Evolutionary conservation across 1,140 invertebrate species (phyloP).

Genomic region (Drosophila jambulina): DNA sequence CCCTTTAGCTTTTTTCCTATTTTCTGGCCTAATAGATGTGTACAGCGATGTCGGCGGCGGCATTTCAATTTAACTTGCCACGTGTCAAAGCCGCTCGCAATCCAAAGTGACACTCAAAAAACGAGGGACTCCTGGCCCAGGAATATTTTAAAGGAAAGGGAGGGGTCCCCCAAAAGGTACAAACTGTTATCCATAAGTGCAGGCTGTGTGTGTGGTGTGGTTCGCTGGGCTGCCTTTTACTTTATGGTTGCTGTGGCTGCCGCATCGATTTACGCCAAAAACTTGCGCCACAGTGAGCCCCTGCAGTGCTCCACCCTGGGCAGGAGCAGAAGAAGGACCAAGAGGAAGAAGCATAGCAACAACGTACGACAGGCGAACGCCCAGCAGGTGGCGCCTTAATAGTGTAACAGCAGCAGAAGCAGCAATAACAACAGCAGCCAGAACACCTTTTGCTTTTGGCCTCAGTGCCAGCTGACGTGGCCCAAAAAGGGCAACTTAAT

Average conservation of each 20-base stretch:
- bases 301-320: constrained; percentile 33
- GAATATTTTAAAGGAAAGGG: neutral
- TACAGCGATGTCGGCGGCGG: constrained; percentile 73
- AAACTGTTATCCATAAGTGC: constrained; percentile 18
- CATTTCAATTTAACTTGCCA: constrained; percentile 81
- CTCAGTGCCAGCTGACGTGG: constrained; percentile 65
- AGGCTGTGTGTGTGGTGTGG: constrained; percentile 6
- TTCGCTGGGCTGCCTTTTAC: constrained; percentile 42
- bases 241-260: constrained; percentile 77
- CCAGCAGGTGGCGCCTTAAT: constrained; percentile 15
- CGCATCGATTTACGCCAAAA: constrained; percentile 80
- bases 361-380: neutral
- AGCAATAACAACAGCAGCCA: constrained; percentile 13
- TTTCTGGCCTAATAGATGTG: constrained; percentile 69
- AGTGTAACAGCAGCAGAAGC: constrained; percentile 7
- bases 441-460: constrained; percentile 53
- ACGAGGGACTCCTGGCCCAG: neutral
- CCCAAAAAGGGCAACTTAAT: constrained; percentile 59
- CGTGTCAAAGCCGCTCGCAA: constrained; percentile 75
- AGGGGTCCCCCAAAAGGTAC: neutral
- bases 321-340: neutral
- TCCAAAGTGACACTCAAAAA: constrained; percentile 76
- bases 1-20: neutral
- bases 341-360: constrained; percentile 2
- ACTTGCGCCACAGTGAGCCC: constrained; percentile 69